Evolutionary conservation across 2,888 invertebrate species (phyloP), one percentile per base, ranked within the genome.

Genomic region (Aphodius granarius): DNA sequence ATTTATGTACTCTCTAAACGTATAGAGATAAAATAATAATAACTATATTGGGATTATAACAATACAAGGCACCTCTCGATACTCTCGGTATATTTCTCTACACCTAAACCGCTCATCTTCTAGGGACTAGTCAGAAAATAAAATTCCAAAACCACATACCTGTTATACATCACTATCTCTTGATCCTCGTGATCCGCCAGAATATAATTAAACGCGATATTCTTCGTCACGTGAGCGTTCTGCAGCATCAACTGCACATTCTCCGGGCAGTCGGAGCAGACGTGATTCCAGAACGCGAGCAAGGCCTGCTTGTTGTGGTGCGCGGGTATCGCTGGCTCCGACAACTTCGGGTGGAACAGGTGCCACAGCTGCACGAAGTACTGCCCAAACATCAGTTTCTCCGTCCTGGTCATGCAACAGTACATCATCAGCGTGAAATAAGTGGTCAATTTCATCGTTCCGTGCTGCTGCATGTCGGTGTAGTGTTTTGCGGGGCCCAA

Each of bases 141-240:
- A n/a, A n/a, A n/a, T n/a, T n/a, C n/a, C n/a, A n/a, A n/a, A 6
- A 43, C 3, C 43, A 43, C 43, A 9, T 13, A 43, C 43, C 43
- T 43, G 13, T 98, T 98, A 88, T 96, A 97, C 82, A 96, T 91
- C 66, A 97, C 95, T 78, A 97, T 97, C 85, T 98, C 97, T 83
- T 97, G 96, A 87, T 98, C 97, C 81, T 97, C 97, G 86, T 97
- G 97, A 89, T 98, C 97, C 80, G 97, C 97, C 97, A 97, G 89
- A 86, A 97, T 97, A 85, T 97, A 97, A 87, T 97, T 98, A 89
- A 97, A 97, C 79, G 97, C 97, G 87, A 98, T 97, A 87, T 98
- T 97, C 87, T 97, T 96, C 70, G 94, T 95, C 78, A 97, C 94
- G 82, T 95, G 92, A 65, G 94, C 92, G 87, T 97, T 97, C 84